A percentile compares a stretch with the other conserved stretches of the same genome.
These are phyloP conservation scores for Trichomalopsis sarcophagae DNA, from an alignment of 1,140 invertebrate genomes.

Conservation along the genomic window DNA sequence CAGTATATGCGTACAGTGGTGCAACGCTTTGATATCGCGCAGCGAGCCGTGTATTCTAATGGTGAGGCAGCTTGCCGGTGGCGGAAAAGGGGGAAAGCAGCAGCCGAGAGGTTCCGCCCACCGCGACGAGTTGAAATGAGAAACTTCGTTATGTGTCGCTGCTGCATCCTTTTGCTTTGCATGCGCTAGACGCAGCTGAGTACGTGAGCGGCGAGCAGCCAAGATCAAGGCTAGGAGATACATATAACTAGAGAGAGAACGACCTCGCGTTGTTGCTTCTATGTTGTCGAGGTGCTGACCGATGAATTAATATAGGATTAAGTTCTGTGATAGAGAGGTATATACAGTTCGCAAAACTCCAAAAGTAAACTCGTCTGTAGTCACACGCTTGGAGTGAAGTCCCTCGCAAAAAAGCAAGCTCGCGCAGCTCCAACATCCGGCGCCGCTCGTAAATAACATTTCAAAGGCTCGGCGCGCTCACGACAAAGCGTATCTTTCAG, in stretches of 20 bases:
- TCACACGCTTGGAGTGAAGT: not conserved
- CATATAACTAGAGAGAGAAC: not conserved
- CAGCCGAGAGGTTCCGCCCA: not conserved
- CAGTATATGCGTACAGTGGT: not conserved
- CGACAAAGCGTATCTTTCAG: conserved; percentile 32
- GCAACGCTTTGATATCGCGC: conserved; percentile 17
- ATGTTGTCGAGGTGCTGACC: no score
- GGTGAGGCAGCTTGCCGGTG: no score
- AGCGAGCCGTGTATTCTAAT: conserved; percentile 11
- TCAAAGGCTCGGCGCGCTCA: conserved; percentile 18
- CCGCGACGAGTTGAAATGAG: conserved; percentile 1
- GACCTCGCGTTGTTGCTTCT: not conserved
- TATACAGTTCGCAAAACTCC: no score
- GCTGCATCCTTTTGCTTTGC: conserved; percentile 14
- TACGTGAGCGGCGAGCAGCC: not conserved
- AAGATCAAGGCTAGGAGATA: conserved; percentile 3
- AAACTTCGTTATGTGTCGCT: conserved; percentile 9
- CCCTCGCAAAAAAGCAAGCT: not conserved
- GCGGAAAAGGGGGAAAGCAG: not conserved
- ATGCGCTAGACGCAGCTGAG: not conserved
- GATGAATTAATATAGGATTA: no score
- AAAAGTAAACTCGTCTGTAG: not conserved
- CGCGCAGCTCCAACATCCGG: conserved; percentile 19
- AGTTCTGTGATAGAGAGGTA: no score
- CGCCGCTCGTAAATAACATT: conserved; percentile 47